Evolutionary conservation across 2,888 invertebrate genomes (phyloP), one percentile per base, ranked within the genome.

Genomic region (Melipona beecheii): DNA sequence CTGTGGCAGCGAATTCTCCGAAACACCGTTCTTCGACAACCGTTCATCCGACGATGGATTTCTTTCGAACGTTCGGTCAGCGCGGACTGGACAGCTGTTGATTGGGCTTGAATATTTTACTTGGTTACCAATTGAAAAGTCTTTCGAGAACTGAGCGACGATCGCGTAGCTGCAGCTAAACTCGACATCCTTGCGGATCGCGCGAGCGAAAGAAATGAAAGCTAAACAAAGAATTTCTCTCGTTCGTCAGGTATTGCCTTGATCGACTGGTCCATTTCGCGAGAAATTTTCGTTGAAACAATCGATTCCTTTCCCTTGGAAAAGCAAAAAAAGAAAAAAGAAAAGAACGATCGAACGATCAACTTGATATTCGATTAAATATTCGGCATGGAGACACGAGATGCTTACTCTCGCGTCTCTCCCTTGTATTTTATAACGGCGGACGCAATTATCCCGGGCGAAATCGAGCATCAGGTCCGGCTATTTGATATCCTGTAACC

Each of bases 401-500:
- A 58, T n/a, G n/a, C 5, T n/a, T 58, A 13, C 21, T 58, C n/a
- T 43, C 36, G 36, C 56, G 15, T n/a, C n/a, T n/a, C 15, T 56
- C 15, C 4, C 56, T 58, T n/a, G 15, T 58, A 15, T n/a, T n/a
- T 58, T 58, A 58, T 43, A 58, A 58, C 24, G 27, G 27, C 9
- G 27, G 17, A 19, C 19, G 27, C 9, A 60, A 60, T 60, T 60
- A 27, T 64, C 62, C 3, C 19, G 4, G 4, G 4, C 62, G 54
- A 64, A 73, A 79, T 62, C 72, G 68, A 73, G 68, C 43, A 71
- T 75, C 75, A 17, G 52, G 71, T 56, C 54, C 60, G 11, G 36
- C 31, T n/a, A 58, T 50, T 52, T 43, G 74, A 74, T 78, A n/a
- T 70, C 70, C n/a, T 31, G 58, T 50, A 72, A 75, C 79, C 72